Conservation (phyloP, 2,113 vertebrate species). For the Speoplatyrhinus poulsoni region DNA sequence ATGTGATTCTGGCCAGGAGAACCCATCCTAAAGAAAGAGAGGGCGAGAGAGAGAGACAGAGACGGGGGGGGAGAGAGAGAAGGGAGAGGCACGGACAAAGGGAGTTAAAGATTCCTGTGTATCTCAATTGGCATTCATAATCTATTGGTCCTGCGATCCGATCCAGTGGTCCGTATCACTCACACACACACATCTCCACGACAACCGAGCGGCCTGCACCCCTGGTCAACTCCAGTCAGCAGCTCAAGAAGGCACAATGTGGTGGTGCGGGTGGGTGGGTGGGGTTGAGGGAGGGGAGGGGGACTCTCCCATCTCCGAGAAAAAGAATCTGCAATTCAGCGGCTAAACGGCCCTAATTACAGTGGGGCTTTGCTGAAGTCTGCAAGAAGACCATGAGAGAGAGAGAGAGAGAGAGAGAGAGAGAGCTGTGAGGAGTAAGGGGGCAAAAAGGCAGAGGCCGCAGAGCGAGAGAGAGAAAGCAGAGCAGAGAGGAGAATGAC, state of each 20-base stretch:
- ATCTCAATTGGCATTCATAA: not conserved
- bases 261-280: no score
- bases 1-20: conserved; percentile 22
- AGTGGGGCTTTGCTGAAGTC: conserved; percentile 79
- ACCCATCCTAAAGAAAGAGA: not conserved
- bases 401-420: conserved; percentile 10
- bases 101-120: not conserved
- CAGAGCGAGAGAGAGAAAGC: conserved; percentile 2
- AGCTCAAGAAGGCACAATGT: no score
- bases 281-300: no score
- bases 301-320: conserved; percentile 52
- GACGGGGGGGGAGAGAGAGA: not conserved
- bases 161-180: no score
- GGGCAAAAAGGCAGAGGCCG: conserved; percentile 11
- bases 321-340: conserved; percentile 80
- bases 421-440: conserved; percentile 22
- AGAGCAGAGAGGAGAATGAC: not conserved
- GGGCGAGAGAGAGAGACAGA: not conserved
- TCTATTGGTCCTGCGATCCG: not conserved
- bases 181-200: conserved; percentile 11
- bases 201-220: conserved; percentile 26
- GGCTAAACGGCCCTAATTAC: conserved; percentile 74
- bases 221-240: no score
- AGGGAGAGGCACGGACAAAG: not conserved
- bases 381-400: conserved; percentile 63